Evolutionary conservation across 2,113 vertebrate species (phyloP).

Genomic region (Gymnogyps californianus): DNA sequence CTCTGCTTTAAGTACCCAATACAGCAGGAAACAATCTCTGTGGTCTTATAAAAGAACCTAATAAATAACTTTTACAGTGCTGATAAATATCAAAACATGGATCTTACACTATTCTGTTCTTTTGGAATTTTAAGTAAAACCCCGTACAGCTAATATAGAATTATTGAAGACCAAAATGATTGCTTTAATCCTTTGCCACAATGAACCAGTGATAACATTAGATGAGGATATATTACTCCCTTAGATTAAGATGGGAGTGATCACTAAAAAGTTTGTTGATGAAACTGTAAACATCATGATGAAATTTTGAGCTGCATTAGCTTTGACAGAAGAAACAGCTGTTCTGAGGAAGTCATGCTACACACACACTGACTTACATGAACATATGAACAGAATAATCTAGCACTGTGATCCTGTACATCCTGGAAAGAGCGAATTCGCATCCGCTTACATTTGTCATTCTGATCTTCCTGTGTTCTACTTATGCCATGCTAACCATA

Average conservation of each 20-base stretch:
- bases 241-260: neutral
- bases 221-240: neutral
- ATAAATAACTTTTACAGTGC: neutral
- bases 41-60: neutral
- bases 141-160: neutral
- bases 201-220: neutral
- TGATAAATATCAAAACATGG: neutral
- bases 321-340: neutral
- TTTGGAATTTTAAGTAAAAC: neutral
- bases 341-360: neutral
- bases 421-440: neutral
- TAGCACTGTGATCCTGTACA: neutral
- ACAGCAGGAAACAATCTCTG: neutral
- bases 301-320: neutral
- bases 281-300: neutral
- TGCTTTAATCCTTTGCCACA: neutral
- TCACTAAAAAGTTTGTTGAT: neutral
- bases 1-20: neutral
- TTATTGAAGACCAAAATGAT: neutral
- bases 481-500: neutral
- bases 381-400: neutral
- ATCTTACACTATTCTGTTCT: neutral
- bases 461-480: neutral
- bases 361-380: neutral
- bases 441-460: neutral